A percentile compares a stretch with the other conserved stretches of the same genome.
These are phyloP conservation scores for Camptogramma bilineatum DNA, from an alignment of 2,888 invertebrate species.

Conservation along the genomic window DNA sequence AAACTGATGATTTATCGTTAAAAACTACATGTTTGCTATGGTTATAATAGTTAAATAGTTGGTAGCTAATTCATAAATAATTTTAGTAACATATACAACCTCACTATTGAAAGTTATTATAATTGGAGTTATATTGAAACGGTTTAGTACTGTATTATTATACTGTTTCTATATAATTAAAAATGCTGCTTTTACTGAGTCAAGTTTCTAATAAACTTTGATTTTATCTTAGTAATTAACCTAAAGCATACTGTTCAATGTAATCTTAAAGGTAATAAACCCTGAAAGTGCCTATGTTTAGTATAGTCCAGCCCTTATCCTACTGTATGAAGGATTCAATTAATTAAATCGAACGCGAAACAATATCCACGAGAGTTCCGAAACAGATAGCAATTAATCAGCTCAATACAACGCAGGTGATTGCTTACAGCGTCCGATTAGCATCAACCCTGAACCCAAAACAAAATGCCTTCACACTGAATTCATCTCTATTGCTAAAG, in stretches of 20 bases:
- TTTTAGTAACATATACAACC: too few species aligned
- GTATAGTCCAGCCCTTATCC: not conserved
- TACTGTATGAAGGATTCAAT: constrained; percentile 42
- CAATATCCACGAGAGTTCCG: constrained; percentile 58
- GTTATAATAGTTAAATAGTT: not conserved
- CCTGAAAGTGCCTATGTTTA: not conserved
- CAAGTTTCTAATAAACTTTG: not conserved
- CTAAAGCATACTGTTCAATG: not conserved
- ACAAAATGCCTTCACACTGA: constrained; percentile 29
- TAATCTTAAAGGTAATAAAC: not conserved
- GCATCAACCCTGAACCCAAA: constrained; percentile 57
- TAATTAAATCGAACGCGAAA: constrained; percentile 61
- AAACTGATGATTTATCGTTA: not conserved
- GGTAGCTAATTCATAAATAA: too few species aligned
- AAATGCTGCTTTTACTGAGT: not conserved
- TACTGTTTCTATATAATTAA: not conserved
- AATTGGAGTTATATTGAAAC: not conserved
- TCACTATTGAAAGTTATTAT: not conserved
- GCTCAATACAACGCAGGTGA: constrained; percentile 76
- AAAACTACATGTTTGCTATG: not conserved
- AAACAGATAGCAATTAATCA: constrained; percentile 76
- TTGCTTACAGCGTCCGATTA: constrained; percentile 78
- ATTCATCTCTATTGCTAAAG: constrained; percentile 20
- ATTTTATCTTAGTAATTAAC: not conserved
- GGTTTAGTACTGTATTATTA: constrained; percentile 2